Evolutionary conservation across 2,888 invertebrate species (phyloP), one percentile per base, ranked within the genome.

Genomic region (Torymus tubicola): DNA sequence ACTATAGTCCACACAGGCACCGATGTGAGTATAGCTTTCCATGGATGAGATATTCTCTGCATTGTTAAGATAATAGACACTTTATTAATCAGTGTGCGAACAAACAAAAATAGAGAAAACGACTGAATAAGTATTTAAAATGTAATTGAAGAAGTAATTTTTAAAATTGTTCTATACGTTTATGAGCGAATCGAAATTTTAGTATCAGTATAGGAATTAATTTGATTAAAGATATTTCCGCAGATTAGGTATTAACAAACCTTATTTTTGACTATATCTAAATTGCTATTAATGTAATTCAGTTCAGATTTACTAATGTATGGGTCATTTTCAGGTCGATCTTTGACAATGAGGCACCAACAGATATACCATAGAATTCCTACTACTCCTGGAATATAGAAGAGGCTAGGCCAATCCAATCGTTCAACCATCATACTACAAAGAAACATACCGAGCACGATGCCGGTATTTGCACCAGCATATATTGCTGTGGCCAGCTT

Each of bases 1-100:
- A 96, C 93, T 60, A 96, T 96, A 0, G 96, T 96, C 95, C 96
- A 97, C 14, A 97, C 96, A 0, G 96, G 94, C 73, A 93, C 92
- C 0, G 96, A 96, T 0, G 93, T 93, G 69, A 96, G 91, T 88
- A 97, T 95, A 2, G 93, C 92, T 77, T 92, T 92, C 97, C 97
- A 97, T 0, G 97, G 97, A 89, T 95, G 94, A 13, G 91, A 92
- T 13, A 94, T 91, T 83, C 91, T 18, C 21, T 61, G 60, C 5
- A 61, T 13, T 13, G 13, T 24, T 21, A 61, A 21, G 13, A 4
- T 3, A 24, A 31, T 31, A 31, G 31, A 31, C 2, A 31, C 31
- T 31, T 31, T 5, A 31, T 31, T 31, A 31, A 31, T 31, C 31
- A 4, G 31, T 31, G 31, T 5, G 4, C 2, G 31, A 31, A 3